Evolutionary conservation across 2,888 invertebrate genomes (phyloP), one percentile per base, ranked within the genome.

Genomic region (Drosophila anceps): DNA sequence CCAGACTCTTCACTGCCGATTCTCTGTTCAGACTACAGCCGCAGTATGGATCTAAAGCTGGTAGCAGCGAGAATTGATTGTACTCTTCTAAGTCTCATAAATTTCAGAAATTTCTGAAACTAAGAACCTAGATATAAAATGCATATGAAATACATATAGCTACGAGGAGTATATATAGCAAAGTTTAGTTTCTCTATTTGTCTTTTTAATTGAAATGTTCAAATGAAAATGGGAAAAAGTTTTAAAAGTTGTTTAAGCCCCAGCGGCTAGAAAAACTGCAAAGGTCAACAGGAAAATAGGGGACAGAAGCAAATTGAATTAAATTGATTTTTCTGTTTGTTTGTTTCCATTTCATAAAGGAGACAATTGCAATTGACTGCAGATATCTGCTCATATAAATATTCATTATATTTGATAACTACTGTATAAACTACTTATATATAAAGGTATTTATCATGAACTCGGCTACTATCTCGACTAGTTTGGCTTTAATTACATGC

Each of bases 401-500:
- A 48, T 9, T n/a, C 18, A 50, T 31, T 31, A 50, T 31, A 2
- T 13, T 18, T 20, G 27, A 35, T 55, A n/a, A 29, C 18, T 15
- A n/a, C 7, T 44, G 24, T 13, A 29, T 10, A 48, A n/a, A n/a
- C n/a, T 18, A n/a, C n/a, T n/a, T n/a, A 18, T 50, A 50, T 29
- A n/a, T 48, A 7, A 48, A 48, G 33, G 33, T 15, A 9, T 33
- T 33, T 13, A 9, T 51, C 7, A 3, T 13, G 20, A 0, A 3
- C 4, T 35, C 15, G 35, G 24, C n/a, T 51, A 1, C 8, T 7
- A 35, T 20, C 33, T 24, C 24, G 13, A 35, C 31, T 8, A 27
- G 24, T 20, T 43, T 12, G 33, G 27, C 35, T 13, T 18, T 62
- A 65, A 61, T 65, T 61, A n/a, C 50, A 9, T 4, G 15, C 33